A percentile compares a stretch with the other conserved stretches of the same genome.
Evolutionary conservation across 1,140 invertebrate species (phyloP).

Genomic region (Drosophila lacteicornis): DNA sequence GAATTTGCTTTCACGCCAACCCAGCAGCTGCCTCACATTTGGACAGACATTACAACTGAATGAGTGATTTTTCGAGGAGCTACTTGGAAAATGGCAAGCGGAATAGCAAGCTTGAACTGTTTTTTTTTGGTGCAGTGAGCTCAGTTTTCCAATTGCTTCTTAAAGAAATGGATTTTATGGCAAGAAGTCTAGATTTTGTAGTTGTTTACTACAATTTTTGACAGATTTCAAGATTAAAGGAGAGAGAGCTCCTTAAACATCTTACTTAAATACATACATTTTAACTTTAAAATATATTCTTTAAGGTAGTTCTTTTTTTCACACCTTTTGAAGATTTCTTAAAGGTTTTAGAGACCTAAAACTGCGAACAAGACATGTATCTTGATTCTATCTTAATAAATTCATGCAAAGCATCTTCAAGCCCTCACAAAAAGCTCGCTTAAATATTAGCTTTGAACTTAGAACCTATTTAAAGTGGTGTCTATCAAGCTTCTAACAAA

Average conservation of each 20-base stretch:
- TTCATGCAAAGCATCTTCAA: background rate
- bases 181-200: background rate
- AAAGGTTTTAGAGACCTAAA: background rate
- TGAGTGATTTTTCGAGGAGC: background rate
- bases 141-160: background rate
- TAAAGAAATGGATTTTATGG: background rate
- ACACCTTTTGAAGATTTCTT: background rate
- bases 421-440: too few species aligned
- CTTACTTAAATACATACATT: background rate
- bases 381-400: background rate
- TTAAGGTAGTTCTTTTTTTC: too few species aligned
- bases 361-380: background rate
- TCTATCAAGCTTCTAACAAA: background rate
- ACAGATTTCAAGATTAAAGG: background rate
- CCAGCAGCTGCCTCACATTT: slow-evolving; percentile 5
- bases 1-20: slow-evolving; percentile 28
- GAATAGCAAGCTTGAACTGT: background rate
- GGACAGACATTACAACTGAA: background rate
- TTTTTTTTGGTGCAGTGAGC: background rate
- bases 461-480: background rate
- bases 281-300: too few species aligned
- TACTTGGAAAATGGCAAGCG: background rate
- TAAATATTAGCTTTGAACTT: background rate
- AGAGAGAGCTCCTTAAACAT: too few species aligned
- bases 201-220: background rate